Evolutionary conservation across 2,797 vertebrate genomes (phyloP), one percentile per base, ranked within the genome.

Genomic region (Eulemur rubriventer): DNA sequence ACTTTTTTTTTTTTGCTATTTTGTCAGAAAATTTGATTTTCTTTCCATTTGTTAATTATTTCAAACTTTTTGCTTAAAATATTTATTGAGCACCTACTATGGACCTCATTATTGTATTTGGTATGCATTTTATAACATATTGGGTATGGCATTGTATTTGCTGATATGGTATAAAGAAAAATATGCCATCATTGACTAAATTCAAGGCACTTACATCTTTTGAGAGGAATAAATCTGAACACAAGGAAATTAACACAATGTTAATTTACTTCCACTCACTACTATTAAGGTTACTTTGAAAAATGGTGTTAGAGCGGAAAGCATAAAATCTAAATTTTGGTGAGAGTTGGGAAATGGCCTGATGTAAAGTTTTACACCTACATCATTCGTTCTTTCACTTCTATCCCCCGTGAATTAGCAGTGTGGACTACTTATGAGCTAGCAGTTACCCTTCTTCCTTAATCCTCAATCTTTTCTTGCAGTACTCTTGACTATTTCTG

Each of bases 21-120:
- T 33, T 63, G 26, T 82, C 61, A 82, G 24, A 87, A 87, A 69
- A 6, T 17, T 76, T 67, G 0, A 86, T 82, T 91, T 93, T n/a
- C 46, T 93, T 94, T 81, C 7, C 17, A 61, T 70, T 63, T 12
- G 48, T 93, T 73, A 84, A 89, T 89, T 93, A 7, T 46, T 30
- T 96, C 67, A 94, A 73, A 96, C 2, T 75, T 85, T 78, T 65
- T 87, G 17, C 24, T 89, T 87, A 76, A 75, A 92, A 73, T 75
- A 50, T 38, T 93, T 88, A 28, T 72, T 87, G 22, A 81, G 41
- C 4, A 50, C 38, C 65, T 80, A 83, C 22, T 46, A 13, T 22
- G 33, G 35, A 4, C 8, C 33, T 88, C 43, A 55, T 57, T 63
- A 46, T 35, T 78, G 38, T 30, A 85, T 48, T 52, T 86, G 11